These are phyloP conservation scores for Melinopterus prodromus DNA, from an alignment of 2,888 invertebrate species.

Conservation along the genomic window DNA sequence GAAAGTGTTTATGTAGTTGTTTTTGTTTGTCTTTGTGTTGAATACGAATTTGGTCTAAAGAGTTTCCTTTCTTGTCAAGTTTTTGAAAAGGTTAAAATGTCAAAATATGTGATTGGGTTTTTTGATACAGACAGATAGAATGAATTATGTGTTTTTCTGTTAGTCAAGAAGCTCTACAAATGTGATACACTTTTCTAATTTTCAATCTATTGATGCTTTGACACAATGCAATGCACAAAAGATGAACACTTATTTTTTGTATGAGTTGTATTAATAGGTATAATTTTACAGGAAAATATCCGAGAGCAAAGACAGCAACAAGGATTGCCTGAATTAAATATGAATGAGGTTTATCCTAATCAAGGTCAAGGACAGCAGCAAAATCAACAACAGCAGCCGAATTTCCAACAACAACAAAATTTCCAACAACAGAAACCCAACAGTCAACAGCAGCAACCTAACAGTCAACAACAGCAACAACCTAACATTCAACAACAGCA, in stretches of 20 bases:
- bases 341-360: conserved; percentile 40
- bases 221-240: not conserved
- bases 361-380: conserved; percentile 14
- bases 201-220: not conserved
- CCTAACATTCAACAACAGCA: conserved; percentile 36
- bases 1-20: too few relatives aligned
- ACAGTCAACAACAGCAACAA: conserved; percentile 39
- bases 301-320: not conserved
- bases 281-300: conserved; percentile 16
- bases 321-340: conserved; percentile 37
- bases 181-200: too few relatives aligned
- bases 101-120: too few relatives aligned
- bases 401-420: conserved; percentile 41
- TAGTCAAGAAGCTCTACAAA: too few relatives aligned
- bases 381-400: conserved; percentile 40
- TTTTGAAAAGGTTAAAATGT: too few relatives aligned
- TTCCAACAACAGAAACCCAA: conserved; percentile 42
- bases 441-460: conserved; percentile 46
- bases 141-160: too few relatives aligned
- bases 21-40: too few relatives aligned
- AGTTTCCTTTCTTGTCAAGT: too few relatives aligned
- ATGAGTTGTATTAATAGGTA: not conserved
- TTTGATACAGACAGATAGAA: too few relatives aligned
- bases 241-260: not conserved
- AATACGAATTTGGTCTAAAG: too few relatives aligned